Conservation (phyloP, 2,797 vertebrate species). For the Etheostoma perlongum region DNA sequence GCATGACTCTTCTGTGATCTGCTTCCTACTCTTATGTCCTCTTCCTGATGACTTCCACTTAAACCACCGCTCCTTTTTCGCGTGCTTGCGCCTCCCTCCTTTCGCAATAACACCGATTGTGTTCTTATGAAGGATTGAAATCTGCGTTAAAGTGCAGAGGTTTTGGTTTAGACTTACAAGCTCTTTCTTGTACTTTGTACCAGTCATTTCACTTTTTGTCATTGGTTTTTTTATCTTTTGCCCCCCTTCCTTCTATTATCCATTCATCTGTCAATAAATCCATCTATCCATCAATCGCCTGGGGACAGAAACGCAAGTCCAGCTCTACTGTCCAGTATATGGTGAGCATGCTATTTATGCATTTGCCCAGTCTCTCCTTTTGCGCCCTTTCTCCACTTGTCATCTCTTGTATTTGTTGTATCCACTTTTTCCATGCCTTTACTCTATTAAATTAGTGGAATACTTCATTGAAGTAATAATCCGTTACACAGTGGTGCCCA, state of each 20-base stretch:
- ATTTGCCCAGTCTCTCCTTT: slow-evolving; percentile 31
- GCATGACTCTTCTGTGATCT: slow-evolving; percentile 12
- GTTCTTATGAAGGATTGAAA: slow-evolving; percentile 13
- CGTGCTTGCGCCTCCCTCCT: slow-evolving; percentile 17
- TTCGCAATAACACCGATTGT: neutral
- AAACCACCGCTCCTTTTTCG: neutral
- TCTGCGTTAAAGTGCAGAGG: neutral
- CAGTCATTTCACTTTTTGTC: slow-evolving; percentile 58
- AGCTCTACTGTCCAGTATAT: slow-evolving; percentile 87
- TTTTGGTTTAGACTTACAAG: slow-evolving; percentile 31
- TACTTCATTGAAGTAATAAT: slow-evolving; percentile 21
- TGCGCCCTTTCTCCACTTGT: slow-evolving; percentile 10
- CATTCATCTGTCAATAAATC: slow-evolving; percentile 47
- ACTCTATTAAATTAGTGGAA: slow-evolving; percentile 20
- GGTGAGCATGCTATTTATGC: slow-evolving; percentile 82
- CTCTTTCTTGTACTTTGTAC: slow-evolving; percentile 38
- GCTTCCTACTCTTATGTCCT: slow-evolving; percentile 4
- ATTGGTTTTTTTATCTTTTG: slow-evolving; percentile 56
- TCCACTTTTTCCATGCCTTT: slow-evolving; percentile 14
- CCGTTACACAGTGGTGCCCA: neutral
- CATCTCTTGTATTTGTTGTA: neutral
- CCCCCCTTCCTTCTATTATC: slow-evolving; percentile 36
- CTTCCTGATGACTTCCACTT: slow-evolving; percentile 21
- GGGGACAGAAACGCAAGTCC: slow-evolving; percentile 87
- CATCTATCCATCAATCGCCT: slow-evolving; percentile 66